Evolutionary conservation across 2,797 vertebrate genomes (phyloP).

Genomic region (Gymnothorax reevesii): DNA sequence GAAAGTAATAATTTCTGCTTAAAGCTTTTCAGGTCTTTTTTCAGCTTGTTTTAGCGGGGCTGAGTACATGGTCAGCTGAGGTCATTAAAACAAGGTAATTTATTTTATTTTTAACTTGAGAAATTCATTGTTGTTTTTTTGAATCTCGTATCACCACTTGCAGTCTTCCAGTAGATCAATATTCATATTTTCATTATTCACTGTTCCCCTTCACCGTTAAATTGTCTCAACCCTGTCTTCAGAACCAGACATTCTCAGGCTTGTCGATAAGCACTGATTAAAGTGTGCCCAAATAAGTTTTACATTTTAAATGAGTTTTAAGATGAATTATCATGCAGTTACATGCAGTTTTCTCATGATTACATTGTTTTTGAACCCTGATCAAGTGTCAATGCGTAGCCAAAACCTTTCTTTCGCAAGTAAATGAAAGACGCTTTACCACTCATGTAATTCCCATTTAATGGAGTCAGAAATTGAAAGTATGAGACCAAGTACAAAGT

Average conservation of each 20-base stretch:
- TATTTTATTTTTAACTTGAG: neutral
- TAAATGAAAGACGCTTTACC: neutral
- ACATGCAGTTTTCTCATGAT: neutral
- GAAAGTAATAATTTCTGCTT: neutral
- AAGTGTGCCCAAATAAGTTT: neutral
- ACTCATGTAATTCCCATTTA: neutral
- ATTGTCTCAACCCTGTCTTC: neutral
- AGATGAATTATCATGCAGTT: neutral
- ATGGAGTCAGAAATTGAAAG: neutral
- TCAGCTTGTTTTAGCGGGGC: neutral
- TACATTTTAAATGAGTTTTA: neutral
- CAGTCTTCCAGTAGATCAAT: neutral
- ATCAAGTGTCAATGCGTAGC: neutral
- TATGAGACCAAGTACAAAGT: neutral
- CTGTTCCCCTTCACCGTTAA: neutral
- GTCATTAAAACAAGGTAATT: neutral
- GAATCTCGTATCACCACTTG: neutral
- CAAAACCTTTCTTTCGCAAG: neutral
- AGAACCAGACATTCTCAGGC: neutral
- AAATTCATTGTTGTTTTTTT: neutral
- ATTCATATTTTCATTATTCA: neutral
- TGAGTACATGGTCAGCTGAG: neutral
- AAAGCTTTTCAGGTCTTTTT: neutral
- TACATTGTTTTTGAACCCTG: neutral
- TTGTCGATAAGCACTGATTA: neutral